Evolutionary conservation across 2,888 invertebrate species (phyloP).

Genomic region (Oithona nana): DNA sequence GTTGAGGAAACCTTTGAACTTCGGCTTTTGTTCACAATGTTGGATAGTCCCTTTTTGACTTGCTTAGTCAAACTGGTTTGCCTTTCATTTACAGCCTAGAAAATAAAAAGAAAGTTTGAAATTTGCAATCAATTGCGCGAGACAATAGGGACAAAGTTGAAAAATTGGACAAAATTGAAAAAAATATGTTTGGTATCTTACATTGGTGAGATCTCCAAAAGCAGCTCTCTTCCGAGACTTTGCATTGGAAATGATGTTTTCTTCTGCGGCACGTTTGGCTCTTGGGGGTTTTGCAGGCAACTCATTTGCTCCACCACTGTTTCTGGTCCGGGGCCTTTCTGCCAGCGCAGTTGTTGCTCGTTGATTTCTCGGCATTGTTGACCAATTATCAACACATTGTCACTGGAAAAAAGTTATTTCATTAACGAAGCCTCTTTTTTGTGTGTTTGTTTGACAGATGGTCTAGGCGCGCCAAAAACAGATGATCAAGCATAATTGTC

Average conservation of each 20-base stretch:
- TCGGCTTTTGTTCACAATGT: background rate
- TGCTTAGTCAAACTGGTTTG: background rate
- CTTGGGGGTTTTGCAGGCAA: background rate
- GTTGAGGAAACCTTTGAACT: background rate
- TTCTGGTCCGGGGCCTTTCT: background rate
- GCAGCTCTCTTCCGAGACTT: constrained; percentile 53
- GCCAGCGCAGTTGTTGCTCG: background rate
- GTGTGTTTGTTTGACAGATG: too few relatives aligned
- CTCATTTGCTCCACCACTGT: background rate
- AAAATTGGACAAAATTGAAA: background rate
- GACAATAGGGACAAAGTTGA: background rate
- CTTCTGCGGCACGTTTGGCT: background rate
- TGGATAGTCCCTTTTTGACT: background rate
- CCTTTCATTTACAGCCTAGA: background rate
- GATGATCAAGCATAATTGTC: too few relatives aligned
- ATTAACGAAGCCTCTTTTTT: too few relatives aligned
- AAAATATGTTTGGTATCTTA: too few relatives aligned
- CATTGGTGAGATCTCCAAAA: constrained; percentile 67
- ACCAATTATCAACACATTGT: background rate
- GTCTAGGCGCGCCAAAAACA: too few relatives aligned
- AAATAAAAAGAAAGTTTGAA: too few relatives aligned
- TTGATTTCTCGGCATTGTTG: background rate
- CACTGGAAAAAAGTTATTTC: too few relatives aligned
- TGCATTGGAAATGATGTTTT: background rate
- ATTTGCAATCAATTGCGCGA: too few relatives aligned